Evolutionary conservation across 2,113 vertebrate genomes (phyloP), one percentile per base, ranked within the genome.

Genomic region (Recurvirostra avosetta): DNA sequence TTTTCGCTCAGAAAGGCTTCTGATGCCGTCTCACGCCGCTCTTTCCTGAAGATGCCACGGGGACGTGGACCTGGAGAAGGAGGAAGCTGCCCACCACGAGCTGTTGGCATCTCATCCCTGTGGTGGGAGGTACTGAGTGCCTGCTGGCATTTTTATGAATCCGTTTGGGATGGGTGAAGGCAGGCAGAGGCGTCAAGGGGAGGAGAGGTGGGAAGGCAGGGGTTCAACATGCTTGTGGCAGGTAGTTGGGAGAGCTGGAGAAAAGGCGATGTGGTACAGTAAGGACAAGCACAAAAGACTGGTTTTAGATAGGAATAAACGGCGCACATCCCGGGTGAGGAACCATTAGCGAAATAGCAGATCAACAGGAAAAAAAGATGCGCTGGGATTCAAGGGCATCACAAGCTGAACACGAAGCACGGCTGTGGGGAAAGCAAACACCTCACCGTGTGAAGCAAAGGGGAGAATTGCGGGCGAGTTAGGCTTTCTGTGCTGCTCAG

Each of bases 151-250:
- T 79, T 66, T 40, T 1, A 3, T 61, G 45, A 74, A 40, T 55
- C 40, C 27, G 15, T 56, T 79, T 56, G 78, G 27, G 45, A 41
- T 58, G 36, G 79, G 36, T 0, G 1, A 41, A 29, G 15, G 36
- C 56, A 29, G 29, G 53, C 47, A 82, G 70, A 82, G 20, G 15
- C 1, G 1, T 25, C 5, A 20, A 90, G 19, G 38, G 34, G 71
- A 63, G 32, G 15, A 62, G 59, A 74, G 43, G 27, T 2, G 5
- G 49, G n/a, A 84, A 40, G 40, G 29, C 36, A 67, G 22, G 41
- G 8, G 4, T 61, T 61, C 45, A 22, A 8, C n/a, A 21, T 0
- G 0, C 32, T 65, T 1, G 1, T 1, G 5, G 78, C 15, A 49
- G 32, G 36, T 23, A 8, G 7, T 11, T 47, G 47, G 34, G 12